phyloP scores from a whole-genome alignment of 2,888 invertebrate species.

The Eubasilissa splendida region DNA sequence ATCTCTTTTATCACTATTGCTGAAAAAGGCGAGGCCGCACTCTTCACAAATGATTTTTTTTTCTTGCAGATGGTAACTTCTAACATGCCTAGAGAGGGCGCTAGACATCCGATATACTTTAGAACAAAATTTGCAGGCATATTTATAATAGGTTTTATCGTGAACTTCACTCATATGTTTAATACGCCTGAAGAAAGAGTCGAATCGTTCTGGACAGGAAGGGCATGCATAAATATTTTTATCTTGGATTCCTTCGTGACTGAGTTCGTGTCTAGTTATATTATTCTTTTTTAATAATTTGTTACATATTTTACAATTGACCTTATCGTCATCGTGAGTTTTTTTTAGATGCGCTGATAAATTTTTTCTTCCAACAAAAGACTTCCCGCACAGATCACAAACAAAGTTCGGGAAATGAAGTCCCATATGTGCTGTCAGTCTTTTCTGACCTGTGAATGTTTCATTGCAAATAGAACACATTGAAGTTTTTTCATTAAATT shows the following conservation, averaged over 20 bases:
- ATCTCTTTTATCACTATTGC: not conserved
- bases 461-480: conserved; percentile 19
- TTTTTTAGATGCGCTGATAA: conserved; percentile 14
- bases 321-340: conserved; percentile 15
- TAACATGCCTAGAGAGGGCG: conserved; percentile 16
- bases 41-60: conserved; percentile 9
- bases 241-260: not conserved
- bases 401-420: conserved; percentile 20
- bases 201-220: conserved; percentile 11
- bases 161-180: conserved; percentile 1
- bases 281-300: conserved; percentile 27
- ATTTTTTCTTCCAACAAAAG: conserved; percentile 33
- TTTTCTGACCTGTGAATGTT: conserved; percentile 15
- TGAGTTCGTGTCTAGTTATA: conserved; percentile 3
- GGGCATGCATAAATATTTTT: conserved; percentile 19
- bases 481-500: conserved; percentile 22
- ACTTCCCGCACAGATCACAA: conserved; percentile 17
- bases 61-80: conserved; percentile 35
- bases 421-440: conserved; percentile 22
- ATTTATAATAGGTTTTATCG: conserved; percentile 15
- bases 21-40: conserved; percentile 18
- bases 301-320: conserved; percentile 14
- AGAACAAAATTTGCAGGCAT: conserved; percentile 36
- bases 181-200: conserved; percentile 6
- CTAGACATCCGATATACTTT: conserved; percentile 1